phyloP scores from a whole-genome alignment of 2,113 vertebrate genomes.

The Equus quagga region DNA sequence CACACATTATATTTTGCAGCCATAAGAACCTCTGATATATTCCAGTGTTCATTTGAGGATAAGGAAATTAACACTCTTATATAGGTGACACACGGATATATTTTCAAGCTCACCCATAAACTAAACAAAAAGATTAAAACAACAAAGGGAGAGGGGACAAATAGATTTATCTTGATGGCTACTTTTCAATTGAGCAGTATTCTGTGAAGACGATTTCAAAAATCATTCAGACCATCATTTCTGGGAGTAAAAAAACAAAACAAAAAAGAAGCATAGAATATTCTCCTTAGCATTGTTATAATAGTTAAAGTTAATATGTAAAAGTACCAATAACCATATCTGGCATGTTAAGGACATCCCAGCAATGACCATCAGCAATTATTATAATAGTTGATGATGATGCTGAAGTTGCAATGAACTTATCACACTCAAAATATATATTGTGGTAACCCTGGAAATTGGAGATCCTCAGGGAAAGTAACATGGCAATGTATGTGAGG shows the following conservation, averaged over 20 bases:
- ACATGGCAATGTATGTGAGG: no score
- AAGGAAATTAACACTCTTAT: not conserved
- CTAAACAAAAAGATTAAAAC: not conserved
- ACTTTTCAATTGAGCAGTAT: not conserved
- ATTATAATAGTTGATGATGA: no score
- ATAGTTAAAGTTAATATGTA: not conserved
- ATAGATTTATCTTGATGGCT: not conserved
- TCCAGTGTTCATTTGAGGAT: not conserved
- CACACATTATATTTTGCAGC: not conserved
- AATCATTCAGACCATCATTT: not conserved
- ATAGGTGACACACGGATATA: not conserved
- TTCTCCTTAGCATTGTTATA: not conserved
- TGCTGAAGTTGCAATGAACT: no score
- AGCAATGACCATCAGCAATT: no score
- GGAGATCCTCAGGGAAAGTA: no score
- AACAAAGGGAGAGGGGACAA: not conserved
- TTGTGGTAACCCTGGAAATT: no score
- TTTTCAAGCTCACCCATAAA: not conserved
- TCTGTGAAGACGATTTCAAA: not conserved
- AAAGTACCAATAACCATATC: not conserved
- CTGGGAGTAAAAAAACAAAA: not conserved
- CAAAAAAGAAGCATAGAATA: not conserved
- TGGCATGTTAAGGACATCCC: not conserved
- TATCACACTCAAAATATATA: no score
- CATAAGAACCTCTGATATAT: not conserved